Evolutionary conservation across 2,113 vertebrate genomes (phyloP).

Genomic region (Mola mola): DNA sequence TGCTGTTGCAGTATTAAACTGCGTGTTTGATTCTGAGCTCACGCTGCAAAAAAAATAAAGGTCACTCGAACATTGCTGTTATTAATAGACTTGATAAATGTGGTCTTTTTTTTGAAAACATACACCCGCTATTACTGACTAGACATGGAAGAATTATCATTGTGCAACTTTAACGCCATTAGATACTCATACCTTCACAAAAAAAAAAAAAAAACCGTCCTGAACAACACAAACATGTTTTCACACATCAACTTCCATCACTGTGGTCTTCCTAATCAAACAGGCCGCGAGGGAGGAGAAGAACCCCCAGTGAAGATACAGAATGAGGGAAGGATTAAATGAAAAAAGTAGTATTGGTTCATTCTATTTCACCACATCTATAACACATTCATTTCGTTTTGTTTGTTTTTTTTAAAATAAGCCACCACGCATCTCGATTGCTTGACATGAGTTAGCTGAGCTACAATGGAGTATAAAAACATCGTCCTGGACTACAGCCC

Average conservation of each 20-base stretch:
- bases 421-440: slow-evolving; percentile 31
- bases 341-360: slow-evolving; percentile 42
- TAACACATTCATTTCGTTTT: slow-evolving; percentile 50
- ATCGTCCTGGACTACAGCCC: slow-evolving; percentile 59
- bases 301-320: slow-evolving; percentile 45
- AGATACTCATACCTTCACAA: slow-evolving; percentile 36
- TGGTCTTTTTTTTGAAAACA: slow-evolving; percentile 3
- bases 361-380: slow-evolving; percentile 56
- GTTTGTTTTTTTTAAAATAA: no score
- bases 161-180: not conserved
- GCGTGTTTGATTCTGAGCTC: slow-evolving; percentile 16
- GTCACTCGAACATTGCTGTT: no score
- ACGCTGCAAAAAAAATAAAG: no score
- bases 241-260: slow-evolving; percentile 21
- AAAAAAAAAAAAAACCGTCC: no score
- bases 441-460: slow-evolving; percentile 44
- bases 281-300: not conserved
- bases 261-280: no score
- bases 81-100: slow-evolving; percentile 15
- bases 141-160: not conserved
- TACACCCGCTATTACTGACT: slow-evolving; percentile 4
- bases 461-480: slow-evolving; percentile 64
- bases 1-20: slow-evolving; percentile 36
- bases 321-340: slow-evolving; percentile 52
- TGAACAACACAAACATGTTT: slow-evolving; percentile 13